Percentiles rank a stretch among this genome's conserved stretches.
phyloP scores from a whole-genome alignment of 64 coral and sea anemone genomes.

The Montipora sp. region DNA sequence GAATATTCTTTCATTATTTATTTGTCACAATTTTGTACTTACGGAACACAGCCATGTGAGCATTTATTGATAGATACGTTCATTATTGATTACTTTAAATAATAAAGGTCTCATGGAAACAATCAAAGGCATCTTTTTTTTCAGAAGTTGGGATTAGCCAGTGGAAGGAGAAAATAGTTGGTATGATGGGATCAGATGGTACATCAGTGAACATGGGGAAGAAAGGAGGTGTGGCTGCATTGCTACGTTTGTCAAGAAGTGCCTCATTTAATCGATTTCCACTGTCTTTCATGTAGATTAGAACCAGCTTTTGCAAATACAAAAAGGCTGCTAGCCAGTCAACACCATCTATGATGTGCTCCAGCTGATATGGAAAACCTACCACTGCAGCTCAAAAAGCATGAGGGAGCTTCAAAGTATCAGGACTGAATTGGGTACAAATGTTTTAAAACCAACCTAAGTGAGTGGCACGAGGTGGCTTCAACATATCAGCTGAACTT shows the following conservation, averaged over 20 bases:
- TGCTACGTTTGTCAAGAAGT: slow-evolving; percentile 1
- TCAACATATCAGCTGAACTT: not conserved
- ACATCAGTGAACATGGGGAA: slow-evolving; percentile 57
- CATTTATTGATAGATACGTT: slow-evolving; percentile 38
- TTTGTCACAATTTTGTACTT: slow-evolving; percentile 61
- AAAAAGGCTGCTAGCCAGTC: not conserved
- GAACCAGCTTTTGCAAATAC: slow-evolving; percentile 3
- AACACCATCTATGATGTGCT: not conserved
- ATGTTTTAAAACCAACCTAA: not conserved
- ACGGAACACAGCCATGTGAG: slow-evolving; percentile 51
- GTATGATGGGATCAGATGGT: slow-evolving; percentile 48
- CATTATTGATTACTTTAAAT: slow-evolving; percentile 20
- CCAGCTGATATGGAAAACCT: slow-evolving; percentile 1
- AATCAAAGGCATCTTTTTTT: slow-evolving; percentile 29
- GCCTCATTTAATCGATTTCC: not conserved
- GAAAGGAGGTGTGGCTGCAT: slow-evolving; percentile 59
- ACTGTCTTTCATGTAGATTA: slow-evolving; percentile 10
- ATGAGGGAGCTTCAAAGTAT: not conserved
- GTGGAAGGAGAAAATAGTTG: slow-evolving; percentile 48
- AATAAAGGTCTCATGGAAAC: slow-evolving; percentile 35
- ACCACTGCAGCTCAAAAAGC: not conserved
- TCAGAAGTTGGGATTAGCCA: slow-evolving; percentile 28
- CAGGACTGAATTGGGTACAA: not conserved
- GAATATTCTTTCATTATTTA: slow-evolving; percentile 51
- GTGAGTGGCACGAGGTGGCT: not conserved